A percentile compares a stretch with the other conserved stretches of the same genome.
These are phyloP conservation scores for Nestor notabilis DNA, from an alignment of 2,113 vertebrate species.

Conservation along the genomic window DNA sequence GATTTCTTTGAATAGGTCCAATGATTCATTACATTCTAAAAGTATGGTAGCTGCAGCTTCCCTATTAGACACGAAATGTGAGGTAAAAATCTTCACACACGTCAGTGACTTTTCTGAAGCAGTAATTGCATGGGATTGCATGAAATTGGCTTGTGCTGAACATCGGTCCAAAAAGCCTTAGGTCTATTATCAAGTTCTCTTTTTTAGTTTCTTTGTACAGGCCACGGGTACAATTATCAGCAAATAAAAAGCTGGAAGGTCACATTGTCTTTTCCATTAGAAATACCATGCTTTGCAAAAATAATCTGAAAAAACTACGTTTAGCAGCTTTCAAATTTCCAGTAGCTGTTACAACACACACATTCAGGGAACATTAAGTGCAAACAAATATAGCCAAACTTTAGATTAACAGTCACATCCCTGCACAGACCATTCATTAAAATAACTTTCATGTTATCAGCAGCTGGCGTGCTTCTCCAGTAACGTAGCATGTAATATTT, in stretches of 20 bases:
- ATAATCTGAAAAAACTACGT: background rate
- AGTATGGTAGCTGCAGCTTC: background rate
- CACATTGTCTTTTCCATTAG: background rate
- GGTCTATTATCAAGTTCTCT: accelerated
- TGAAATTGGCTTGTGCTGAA: background rate
- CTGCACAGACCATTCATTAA: background rate
- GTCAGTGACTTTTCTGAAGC: background rate
- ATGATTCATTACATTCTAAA: background rate
- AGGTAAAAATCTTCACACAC: background rate
- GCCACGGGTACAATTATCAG: background rate
- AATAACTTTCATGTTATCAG: background rate
- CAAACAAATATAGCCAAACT: background rate
- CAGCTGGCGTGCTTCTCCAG: background rate
- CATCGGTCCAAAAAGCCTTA: background rate
- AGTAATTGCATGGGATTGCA: background rate
- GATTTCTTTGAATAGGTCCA: background rate
- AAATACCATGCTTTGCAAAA: background rate
- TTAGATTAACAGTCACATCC: background rate
- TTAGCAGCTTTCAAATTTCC: background rate
- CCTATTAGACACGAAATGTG: background rate
- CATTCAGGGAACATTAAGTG: background rate
- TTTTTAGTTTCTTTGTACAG: background rate
- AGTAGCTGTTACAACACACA: background rate
- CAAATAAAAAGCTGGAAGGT: background rate
- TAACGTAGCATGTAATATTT: background rate